Evolutionary conservation across 2,113 vertebrate species (phyloP).

Genomic region (Stegostoma tigrinum): DNA sequence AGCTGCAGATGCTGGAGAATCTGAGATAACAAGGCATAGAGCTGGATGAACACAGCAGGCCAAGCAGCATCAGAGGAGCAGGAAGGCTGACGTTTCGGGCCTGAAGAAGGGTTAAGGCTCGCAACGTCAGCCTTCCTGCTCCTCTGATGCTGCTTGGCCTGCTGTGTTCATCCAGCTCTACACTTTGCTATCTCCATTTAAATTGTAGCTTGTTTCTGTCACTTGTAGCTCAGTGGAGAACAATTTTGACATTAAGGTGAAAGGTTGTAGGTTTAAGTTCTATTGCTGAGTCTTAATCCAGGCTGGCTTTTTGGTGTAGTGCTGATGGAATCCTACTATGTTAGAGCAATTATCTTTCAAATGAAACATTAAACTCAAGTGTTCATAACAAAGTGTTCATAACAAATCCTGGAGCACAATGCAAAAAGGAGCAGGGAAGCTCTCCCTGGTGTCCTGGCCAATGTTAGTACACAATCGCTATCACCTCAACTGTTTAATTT

Average conservation of each 20-base stretch:
- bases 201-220: background rate
- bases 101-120: too few species aligned
- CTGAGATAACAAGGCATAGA: too few species aligned
- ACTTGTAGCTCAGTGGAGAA: background rate
- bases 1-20: too few species aligned
- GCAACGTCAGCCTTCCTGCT: too few species aligned
- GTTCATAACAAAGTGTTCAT: background rate
- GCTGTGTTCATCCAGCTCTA: too few species aligned
- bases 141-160: too few species aligned
- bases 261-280: background rate
- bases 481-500: background rate
- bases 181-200: too few species aligned
- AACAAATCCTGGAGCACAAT: background rate
- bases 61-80: too few species aligned
- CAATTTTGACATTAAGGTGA: background rate
- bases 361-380: background rate
- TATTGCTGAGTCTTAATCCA: background rate
- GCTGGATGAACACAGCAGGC: too few species aligned
- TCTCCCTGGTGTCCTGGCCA: background rate
- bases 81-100: too few species aligned
- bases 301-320: background rate
- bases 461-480: background rate
- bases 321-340: background rate
- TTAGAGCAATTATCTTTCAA: background rate
- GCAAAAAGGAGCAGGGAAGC: background rate